Evolutionary conservation across 2,888 invertebrate species (phyloP).

Genomic region (Andrena bicolor): DNA sequence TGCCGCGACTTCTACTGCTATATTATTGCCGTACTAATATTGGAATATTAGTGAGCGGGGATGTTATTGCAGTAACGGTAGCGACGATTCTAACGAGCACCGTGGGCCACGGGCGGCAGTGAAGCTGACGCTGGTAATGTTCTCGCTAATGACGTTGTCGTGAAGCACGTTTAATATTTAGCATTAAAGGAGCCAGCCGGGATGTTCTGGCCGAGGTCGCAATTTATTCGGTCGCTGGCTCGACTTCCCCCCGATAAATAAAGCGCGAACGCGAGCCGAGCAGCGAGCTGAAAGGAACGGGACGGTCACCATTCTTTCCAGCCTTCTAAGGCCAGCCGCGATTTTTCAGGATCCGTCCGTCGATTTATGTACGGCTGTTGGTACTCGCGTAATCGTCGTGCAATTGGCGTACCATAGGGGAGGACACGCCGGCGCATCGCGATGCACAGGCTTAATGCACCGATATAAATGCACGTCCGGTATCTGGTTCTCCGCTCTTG

Average conservation of each 20-base stretch:
- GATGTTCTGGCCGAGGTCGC: background rate
- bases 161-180: slow-evolving; percentile 21
- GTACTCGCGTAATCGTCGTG: slow-evolving; percentile 68
- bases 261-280: slow-evolving; percentile 12
- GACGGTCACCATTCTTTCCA: slow-evolving; percentile 50
- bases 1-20: too few species aligned
- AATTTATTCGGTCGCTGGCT: slow-evolving; percentile 30
- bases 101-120: background rate
- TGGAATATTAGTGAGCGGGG: too few species aligned
- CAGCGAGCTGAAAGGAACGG: slow-evolving; percentile 14
- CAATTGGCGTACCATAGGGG: slow-evolving; percentile 64
- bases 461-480: slow-evolving; percentile 77
- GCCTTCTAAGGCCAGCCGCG: slow-evolving; percentile 44
- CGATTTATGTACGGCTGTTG: slow-evolving; percentile 63
- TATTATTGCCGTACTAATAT: too few species aligned
- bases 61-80: background rate
- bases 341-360: slow-evolving; percentile 35
- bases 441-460: slow-evolving; percentile 71
- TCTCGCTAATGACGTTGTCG: slow-evolving; percentile 8
- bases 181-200: slow-evolving; percentile 1
- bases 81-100: too few species aligned
- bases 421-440: slow-evolving; percentile 66
- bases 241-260: slow-evolving; percentile 39
- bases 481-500: slow-evolving; percentile 68
- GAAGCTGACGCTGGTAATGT: slow-evolving; percentile 2